Conservation (phyloP, 1,140 invertebrate genomes). For the Gryon sp. region DNA sequence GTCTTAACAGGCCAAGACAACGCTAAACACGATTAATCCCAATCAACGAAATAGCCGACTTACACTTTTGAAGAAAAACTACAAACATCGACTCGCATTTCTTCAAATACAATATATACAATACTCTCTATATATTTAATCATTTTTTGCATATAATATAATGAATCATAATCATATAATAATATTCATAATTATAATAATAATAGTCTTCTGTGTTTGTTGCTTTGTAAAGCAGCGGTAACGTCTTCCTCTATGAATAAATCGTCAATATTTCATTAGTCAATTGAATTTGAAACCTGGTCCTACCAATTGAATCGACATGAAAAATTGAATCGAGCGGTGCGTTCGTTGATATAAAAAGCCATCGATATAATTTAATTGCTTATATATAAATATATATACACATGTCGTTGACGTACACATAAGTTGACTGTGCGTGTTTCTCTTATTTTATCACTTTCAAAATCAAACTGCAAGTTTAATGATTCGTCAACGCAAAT, state of each 20-base stretch:
- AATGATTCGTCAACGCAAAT: too few relatives aligned
- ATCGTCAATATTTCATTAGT: slow-evolving; percentile 4
- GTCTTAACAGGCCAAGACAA: slow-evolving; percentile 15
- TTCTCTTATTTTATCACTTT: too few relatives aligned
- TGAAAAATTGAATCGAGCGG: slow-evolving; percentile 37
- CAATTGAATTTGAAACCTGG: neutral
- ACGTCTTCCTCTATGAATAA: slow-evolving; percentile 2
- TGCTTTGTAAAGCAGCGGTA: slow-evolving; percentile 18
- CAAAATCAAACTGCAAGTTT: too few relatives aligned
- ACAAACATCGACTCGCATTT: slow-evolving; percentile 36
- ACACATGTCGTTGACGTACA: too few relatives aligned
- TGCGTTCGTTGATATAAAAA: slow-evolving; percentile 55
- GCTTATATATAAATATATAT: slow-evolving; percentile 27
- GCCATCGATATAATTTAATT: slow-evolving; percentile 32
- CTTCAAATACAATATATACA: slow-evolving; percentile 49
- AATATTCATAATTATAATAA: slow-evolving; percentile 20
- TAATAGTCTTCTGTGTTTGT: slow-evolving; percentile 45
- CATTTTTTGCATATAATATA: neutral
- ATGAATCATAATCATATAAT: slow-evolving; percentile 20
- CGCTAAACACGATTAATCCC: slow-evolving; percentile 37
- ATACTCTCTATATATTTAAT: slow-evolving; percentile 24
- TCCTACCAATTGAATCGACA: slow-evolving; percentile 20
- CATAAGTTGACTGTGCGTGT: too few relatives aligned
- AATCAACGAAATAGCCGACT: slow-evolving; percentile 37
- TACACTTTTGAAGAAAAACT: slow-evolving; percentile 13